These are phyloP conservation scores for Volucella inflata DNA, from an alignment of 2,888 invertebrate species.

Conservation along the genomic window DNA sequence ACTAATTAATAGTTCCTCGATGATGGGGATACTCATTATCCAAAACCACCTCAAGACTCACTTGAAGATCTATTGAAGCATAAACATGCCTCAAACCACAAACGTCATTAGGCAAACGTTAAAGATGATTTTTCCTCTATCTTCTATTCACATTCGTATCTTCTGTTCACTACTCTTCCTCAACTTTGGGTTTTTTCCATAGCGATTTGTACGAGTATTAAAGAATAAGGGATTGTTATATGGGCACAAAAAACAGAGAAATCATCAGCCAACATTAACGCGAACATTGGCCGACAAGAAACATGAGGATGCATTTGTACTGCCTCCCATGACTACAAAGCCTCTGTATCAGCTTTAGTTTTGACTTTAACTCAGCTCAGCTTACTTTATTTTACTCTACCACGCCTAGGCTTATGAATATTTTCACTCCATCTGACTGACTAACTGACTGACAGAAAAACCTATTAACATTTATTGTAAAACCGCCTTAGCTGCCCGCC, in stretches of 20 bases:
- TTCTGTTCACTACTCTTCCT: neutral
- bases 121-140: slow-evolving; percentile 20
- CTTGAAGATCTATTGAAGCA: slow-evolving; percentile 55
- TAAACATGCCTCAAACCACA: slow-evolving; percentile 47
- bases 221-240: slow-evolving; percentile 18
- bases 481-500: slow-evolving; percentile 24
- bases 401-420: neutral
- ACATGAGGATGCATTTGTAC: slow-evolving; percentile 66
- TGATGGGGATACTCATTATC: slow-evolving; percentile 36
- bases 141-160: slow-evolving; percentile 5
- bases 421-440: slow-evolving; percentile 29
- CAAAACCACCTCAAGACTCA: slow-evolving; percentile 51
- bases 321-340: slow-evolving; percentile 46
- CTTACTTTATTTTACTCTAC: slow-evolving; percentile 15
- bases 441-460: slow-evolving; percentile 49
- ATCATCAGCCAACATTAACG: slow-evolving; percentile 41
- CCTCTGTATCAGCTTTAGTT: neutral
- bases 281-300: slow-evolving; percentile 40
- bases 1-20: slow-evolving; percentile 55
- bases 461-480: slow-evolving; percentile 52
- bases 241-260: slow-evolving; percentile 20
- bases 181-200: slow-evolving; percentile 66
- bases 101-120: slow-evolving; percentile 66
- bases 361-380: slow-evolving; percentile 8
- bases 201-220: neutral